Evolutionary conservation across 2,888 invertebrate genomes (phyloP), one percentile per base, ranked within the genome.

Genomic region (Noctuana brunneofusca): DNA sequence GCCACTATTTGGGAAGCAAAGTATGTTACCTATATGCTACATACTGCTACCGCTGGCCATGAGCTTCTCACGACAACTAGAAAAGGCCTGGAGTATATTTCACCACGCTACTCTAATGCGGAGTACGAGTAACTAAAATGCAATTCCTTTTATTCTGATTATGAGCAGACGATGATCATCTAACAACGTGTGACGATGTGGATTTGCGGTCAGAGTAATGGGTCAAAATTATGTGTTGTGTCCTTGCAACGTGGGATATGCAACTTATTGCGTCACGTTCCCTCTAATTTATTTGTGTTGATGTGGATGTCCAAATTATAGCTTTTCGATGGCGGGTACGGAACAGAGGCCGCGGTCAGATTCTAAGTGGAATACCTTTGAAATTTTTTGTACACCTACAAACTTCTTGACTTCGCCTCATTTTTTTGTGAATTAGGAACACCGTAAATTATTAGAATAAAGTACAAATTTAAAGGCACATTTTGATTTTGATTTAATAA

Each of bases 271-370:
- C 83, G 83, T 86, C 86, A 86, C 84, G 84, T 77, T 73, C 83
- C 82, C 83, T 73, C 81, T 88, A 84, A 89, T 89, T 52, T 90
- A 88, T 70, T 70, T 75, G 79, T 76, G 80, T 78, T 81, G 81
- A 84, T 80, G 81, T 84, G 83, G 87, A 85, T 83, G 81, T 81
- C 82, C 87, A 89, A 89, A 90, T 89, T 89, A 89, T 83, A 89
- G 83, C 77, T 85, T 83, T 81, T 72, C 78, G 77, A 74, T 73
- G 72, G 69, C 73, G 72, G 65, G 50, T 32, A 63, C 59, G 72
- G 75, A 80, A 78, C 75, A 74, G 79, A 79, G 76, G 74, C 75
- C 75, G 70, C 66, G 71, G 72, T 68, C 70, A 76, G 71, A 75
- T 75, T 76, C 60, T 62, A 62, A 62, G 55, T 60, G 60, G 75